A percentile compares a stretch with the other conserved stretches of the same genome.
Conservation (phyloP, 2,888 invertebrate species). For the Diploptera punctata region DNA sequence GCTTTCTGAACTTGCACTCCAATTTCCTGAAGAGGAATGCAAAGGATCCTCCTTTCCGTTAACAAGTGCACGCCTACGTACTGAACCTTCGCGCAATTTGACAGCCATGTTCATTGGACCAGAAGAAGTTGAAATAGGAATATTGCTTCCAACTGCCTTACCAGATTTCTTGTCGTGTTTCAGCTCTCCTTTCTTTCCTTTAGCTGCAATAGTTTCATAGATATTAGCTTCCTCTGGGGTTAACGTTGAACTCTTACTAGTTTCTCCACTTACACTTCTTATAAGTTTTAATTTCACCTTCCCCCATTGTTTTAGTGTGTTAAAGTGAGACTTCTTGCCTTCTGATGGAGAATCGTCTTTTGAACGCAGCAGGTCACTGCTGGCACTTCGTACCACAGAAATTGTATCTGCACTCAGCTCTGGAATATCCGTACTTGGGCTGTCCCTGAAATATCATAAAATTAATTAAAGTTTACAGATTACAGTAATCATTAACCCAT, state of each 20-base stretch:
- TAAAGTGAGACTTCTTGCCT: slow-evolving; percentile 73
- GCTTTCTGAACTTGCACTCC: slow-evolving; percentile 93
- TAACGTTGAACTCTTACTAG: slow-evolving; percentile 53
- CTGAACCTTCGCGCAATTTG: slow-evolving; percentile 77
- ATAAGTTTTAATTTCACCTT: slow-evolving; percentile 78
- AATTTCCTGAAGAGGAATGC: slow-evolving; percentile 91
- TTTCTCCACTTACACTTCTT: slow-evolving; percentile 59
- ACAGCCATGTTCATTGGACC: slow-evolving; percentile 68
- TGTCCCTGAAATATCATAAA: slow-evolving; percentile 49
- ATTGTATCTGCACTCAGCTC: slow-evolving; percentile 4
- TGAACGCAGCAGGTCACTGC: slow-evolving; percentile 74
- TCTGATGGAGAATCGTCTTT: slow-evolving; percentile 69
- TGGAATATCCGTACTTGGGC: not conserved
- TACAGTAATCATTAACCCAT: too few relatives aligned
- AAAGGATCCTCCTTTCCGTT: slow-evolving; percentile 71
- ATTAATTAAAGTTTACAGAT: too few relatives aligned
- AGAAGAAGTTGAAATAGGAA: slow-evolving; percentile 62
- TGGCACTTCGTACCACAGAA: slow-evolving; percentile 52
- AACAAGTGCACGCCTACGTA: slow-evolving; percentile 69
- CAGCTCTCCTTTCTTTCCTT: slow-evolving; percentile 30
- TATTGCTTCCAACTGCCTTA: slow-evolving; percentile 30
- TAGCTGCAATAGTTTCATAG: slow-evolving; percentile 71
- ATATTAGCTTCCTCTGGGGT: slow-evolving; percentile 62
- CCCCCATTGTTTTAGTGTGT: slow-evolving; percentile 85
- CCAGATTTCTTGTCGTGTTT: slow-evolving; percentile 25